Conservation (phyloP, 1,140 invertebrate genomes). For the Magallana gigas region DNA sequence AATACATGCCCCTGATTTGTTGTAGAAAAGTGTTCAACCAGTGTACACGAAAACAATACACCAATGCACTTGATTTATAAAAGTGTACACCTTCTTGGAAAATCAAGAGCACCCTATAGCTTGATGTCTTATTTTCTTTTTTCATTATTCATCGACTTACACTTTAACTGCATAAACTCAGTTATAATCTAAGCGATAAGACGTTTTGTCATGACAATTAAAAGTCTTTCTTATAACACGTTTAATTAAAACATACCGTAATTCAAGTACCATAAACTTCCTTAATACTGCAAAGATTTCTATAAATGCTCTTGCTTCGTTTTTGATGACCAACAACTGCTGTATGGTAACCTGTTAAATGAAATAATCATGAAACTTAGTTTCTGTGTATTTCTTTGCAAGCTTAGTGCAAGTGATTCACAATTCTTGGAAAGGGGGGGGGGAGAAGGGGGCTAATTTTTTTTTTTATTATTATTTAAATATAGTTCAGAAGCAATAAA, state of each 20-base stretch:
- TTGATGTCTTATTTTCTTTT: too few relatives aligned
- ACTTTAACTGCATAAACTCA: neutral
- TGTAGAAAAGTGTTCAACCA: too few relatives aligned
- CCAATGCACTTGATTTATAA: too few relatives aligned
- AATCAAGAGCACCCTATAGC: too few relatives aligned
- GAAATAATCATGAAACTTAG: neutral
- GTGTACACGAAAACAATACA: too few relatives aligned
- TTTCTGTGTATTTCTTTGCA: neutral
- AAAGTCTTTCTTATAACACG: neutral
- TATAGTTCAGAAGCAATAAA: neutral
- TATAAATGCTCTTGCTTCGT: neutral
- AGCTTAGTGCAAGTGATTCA: neutral
- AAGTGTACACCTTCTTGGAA: too few relatives aligned
- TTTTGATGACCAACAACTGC: neutral
- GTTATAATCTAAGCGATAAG: too few relatives aligned
- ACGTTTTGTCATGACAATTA: neutral
- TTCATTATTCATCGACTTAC: neutral
- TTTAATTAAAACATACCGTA: neutral
- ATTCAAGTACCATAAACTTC: neutral
- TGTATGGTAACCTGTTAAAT: neutral
- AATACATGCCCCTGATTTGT: too few relatives aligned
- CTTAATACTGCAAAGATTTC: neutral
- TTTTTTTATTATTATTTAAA: neutral
- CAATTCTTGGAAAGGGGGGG: too few relatives aligned
- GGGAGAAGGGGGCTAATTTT: neutral